A percentile compares a stretch with the other conserved stretches of the same genome.
Conservation (phyloP, 2,888 invertebrate genomes). For the Sinopyrophorus schimmeli region DNA sequence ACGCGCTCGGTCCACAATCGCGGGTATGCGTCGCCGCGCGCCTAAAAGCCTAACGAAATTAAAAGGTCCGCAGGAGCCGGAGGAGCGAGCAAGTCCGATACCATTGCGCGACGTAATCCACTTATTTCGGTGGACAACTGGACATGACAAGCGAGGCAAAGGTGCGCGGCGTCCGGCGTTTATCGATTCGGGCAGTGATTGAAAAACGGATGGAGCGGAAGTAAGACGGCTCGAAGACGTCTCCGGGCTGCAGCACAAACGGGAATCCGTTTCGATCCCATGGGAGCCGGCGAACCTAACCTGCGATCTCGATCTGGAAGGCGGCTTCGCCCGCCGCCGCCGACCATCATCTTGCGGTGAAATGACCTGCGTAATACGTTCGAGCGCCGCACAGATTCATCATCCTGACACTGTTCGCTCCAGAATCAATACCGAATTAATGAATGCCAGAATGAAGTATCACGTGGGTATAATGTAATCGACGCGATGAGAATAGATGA, state of each 20-base stretch:
- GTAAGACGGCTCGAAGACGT: slow-evolving; percentile 51
- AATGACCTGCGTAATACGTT: slow-evolving; percentile 43
- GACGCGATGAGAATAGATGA: slow-evolving; percentile 44
- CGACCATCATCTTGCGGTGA: slow-evolving; percentile 40
- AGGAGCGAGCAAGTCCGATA: slow-evolving; percentile 13
- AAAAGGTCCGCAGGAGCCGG: too few species aligned
- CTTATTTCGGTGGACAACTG: slow-evolving; percentile 15
- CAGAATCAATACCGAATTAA: slow-evolving; percentile 35
- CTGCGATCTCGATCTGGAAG: slow-evolving; percentile 26
- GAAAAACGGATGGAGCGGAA: slow-evolving; percentile 55
- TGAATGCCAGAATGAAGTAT: slow-evolving; percentile 41
- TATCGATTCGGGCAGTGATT: slow-evolving; percentile 53
- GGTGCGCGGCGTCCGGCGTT: slow-evolving; percentile 36
- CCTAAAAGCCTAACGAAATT: too few species aligned
- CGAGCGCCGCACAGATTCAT: slow-evolving; percentile 35
- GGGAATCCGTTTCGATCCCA: slow-evolving; percentile 45
- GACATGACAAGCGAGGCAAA: slow-evolving; percentile 27
- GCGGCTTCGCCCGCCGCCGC: slow-evolving; percentile 30
- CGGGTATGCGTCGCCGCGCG: neutral
- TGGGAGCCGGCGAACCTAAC: slow-evolving; percentile 38
- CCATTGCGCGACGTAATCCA: slow-evolving; percentile 16
- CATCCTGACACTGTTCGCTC: slow-evolving; percentile 31
- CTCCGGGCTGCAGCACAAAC: slow-evolving; percentile 46
- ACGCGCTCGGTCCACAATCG: neutral
- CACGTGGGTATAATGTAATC: slow-evolving; percentile 41